These are phyloP conservation scores for Ptyas mucosa DNA, from an alignment of 2,113 vertebrate genomes.

Conservation along the genomic window DNA sequence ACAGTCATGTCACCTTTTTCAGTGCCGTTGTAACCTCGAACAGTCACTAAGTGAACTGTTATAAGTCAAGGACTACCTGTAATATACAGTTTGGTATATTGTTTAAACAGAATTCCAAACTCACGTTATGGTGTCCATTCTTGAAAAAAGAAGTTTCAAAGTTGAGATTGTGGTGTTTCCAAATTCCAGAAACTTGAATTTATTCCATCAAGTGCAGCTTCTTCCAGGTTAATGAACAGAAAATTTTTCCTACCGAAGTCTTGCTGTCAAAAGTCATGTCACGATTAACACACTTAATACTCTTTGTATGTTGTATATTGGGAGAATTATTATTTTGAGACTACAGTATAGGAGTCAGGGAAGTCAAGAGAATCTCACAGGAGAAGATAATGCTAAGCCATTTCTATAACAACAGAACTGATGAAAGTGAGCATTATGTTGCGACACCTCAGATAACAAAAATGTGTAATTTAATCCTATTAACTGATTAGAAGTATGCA, in stretches of 20 bases:
- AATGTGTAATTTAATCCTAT: not conserved
- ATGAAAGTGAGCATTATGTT: not conserved
- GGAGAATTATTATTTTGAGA: not conserved
- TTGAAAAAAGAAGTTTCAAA: too few relatives aligned
- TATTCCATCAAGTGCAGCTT: not conserved
- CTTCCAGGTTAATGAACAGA: not conserved
- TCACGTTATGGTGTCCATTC: too few relatives aligned
- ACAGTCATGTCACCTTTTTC: too few relatives aligned
- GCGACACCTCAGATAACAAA: not conserved
- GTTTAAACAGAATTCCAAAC: too few relatives aligned
- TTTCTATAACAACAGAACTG: not conserved
- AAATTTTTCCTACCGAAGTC: not conserved
- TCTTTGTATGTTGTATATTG: not conserved
- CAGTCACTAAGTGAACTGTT: too few relatives aligned
- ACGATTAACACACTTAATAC: not conserved
- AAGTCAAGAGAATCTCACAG: not conserved
- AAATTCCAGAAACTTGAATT: not conserved
- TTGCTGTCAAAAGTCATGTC: not conserved
- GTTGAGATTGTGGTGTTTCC: not conserved
- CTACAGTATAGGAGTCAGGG: not conserved
- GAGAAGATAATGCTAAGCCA: not conserved
- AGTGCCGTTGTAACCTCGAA: too few relatives aligned
- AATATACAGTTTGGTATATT: too few relatives aligned
- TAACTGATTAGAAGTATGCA: not conserved
- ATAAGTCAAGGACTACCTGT: too few relatives aligned